A percentile compares a stretch with the other conserved stretches of the same genome.
phyloP scores from a whole-genome alignment of 1,140 invertebrate genomes.

The Solenopsis fugax region DNA sequence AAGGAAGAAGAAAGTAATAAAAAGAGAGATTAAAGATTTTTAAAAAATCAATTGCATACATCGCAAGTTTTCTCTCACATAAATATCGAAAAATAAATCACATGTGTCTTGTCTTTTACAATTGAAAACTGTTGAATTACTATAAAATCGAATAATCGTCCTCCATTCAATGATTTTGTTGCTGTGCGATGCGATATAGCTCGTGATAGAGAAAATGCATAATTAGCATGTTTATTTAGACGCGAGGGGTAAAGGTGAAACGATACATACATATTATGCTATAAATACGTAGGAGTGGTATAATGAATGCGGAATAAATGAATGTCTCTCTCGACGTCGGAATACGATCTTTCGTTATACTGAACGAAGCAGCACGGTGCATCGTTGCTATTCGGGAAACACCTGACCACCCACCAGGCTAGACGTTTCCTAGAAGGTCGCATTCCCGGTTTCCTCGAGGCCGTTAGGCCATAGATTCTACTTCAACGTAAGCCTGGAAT shows the following conservation, averaged over 20 bases:
- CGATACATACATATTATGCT: not conserved
- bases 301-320: constrained; percentile 42
- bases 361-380: not conserved
- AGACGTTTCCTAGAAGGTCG: constrained; percentile 43
- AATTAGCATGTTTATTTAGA: constrained; percentile 45
- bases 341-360: constrained; percentile 23
- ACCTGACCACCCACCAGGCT: constrained; percentile 43
- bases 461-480: not conserved
- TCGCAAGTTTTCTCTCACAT: not conserved
- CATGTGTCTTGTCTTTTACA: not conserved
- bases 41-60: not conserved
- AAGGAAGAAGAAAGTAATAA: not conserved
- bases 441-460: constrained; percentile 6
- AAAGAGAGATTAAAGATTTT: constrained; percentile 1
- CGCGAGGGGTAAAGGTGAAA: not conserved
- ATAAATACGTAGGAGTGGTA: constrained; percentile 13
- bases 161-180: not conserved
- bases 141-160: not conserved
- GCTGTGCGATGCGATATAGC: not conserved
- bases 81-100: not conserved
- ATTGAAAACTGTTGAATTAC: not conserved
- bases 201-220: not conserved
- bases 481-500: constrained; percentile 2
- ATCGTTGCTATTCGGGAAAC: constrained; percentile 24
- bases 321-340: not conserved